phyloP scores from a whole-genome alignment of 2,888 invertebrate species.

The Brachyptera risi region DNA sequence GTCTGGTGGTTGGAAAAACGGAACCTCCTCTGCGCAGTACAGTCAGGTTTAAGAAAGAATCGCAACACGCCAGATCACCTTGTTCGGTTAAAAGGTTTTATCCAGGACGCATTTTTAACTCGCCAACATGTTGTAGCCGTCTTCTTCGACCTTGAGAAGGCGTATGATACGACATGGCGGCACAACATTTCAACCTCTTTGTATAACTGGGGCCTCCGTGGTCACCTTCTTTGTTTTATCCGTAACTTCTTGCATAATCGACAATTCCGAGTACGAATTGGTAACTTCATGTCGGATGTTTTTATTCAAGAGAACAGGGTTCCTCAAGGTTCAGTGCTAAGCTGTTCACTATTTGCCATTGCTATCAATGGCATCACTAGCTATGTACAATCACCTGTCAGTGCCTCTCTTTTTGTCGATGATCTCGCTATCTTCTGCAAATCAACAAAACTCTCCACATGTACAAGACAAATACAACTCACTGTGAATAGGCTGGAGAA shows the following conservation, averaged over 20 bases:
- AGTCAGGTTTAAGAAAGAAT: too few species aligned
- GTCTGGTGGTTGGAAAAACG: conserved; percentile 33
- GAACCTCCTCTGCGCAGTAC: conserved; percentile 26
- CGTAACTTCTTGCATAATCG: conserved; percentile 18
- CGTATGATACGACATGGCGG: conserved; percentile 33
- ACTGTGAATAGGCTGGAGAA: conserved; percentile 12
- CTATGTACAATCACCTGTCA: conserved; percentile 12
- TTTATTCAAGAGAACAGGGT: conserved; percentile 18
- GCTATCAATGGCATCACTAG: conserved; percentile 21
- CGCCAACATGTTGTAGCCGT: conserved; percentile 33
- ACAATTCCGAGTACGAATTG: conserved; percentile 11
- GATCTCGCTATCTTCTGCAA: conserved; percentile 21
- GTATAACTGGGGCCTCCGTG: conserved; percentile 27
- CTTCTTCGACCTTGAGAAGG: conserved; percentile 32
- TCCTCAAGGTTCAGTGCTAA: conserved; percentile 26
- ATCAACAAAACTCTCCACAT: not conserved
- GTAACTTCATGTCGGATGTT: conserved; percentile 13
- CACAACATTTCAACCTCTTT: conserved; percentile 27
- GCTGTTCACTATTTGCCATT: conserved; percentile 22
- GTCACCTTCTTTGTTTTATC: conserved; percentile 30
- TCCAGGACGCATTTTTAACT: conserved; percentile 32
- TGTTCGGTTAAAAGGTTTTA: too few species aligned
- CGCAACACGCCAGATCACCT: too few species aligned
- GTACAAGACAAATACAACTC: not conserved
- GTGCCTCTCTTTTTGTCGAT: conserved; percentile 21